phyloP scores from a whole-genome alignment of 2,797 vertebrate genomes.

The Cynopterus sphinx region DNA sequence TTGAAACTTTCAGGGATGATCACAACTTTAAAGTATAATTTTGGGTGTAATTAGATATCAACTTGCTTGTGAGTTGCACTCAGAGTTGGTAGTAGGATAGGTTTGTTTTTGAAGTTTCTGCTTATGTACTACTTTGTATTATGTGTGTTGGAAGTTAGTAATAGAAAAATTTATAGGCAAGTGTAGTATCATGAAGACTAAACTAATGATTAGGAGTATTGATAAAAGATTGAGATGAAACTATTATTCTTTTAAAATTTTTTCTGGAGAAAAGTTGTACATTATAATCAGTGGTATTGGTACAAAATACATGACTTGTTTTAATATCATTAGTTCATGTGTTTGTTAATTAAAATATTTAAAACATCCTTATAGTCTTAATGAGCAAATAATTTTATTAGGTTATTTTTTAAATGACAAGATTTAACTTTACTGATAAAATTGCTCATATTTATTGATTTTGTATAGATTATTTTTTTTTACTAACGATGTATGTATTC shows the following conservation, averaged over 20 bases:
- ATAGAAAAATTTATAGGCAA: constrained; percentile 44
- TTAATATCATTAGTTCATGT: constrained; percentile 52
- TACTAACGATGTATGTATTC: not conserved
- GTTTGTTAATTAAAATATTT: constrained; percentile 53
- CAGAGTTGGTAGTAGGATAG: not conserved
- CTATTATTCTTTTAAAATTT: not conserved
- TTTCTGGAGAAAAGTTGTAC: constrained; percentile 3
- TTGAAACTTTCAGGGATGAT: constrained; percentile 24
- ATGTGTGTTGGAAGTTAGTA: constrained; percentile 47
- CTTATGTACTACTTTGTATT: not conserved
- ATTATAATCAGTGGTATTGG: not conserved
- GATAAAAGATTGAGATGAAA: not conserved
- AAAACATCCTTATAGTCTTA: constrained; percentile 44
- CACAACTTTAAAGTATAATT: constrained; percentile 1
- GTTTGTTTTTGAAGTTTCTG: constrained; percentile 40
- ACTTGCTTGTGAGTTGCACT: not conserved
- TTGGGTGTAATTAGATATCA: not conserved
- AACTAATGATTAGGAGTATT: not conserved
- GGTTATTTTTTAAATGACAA: constrained; percentile 33
- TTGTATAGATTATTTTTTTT: not conserved
- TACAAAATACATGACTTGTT: not conserved
- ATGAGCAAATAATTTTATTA: constrained; percentile 30
- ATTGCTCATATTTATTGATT: constrained; percentile 23
- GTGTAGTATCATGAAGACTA: not conserved
- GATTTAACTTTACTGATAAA: constrained; percentile 55